Percentiles rank a stretch among this genome's conserved stretches.
phyloP scores from a whole-genome alignment of 2,113 vertebrate genomes.

The Oreocharis arfaki region DNA sequence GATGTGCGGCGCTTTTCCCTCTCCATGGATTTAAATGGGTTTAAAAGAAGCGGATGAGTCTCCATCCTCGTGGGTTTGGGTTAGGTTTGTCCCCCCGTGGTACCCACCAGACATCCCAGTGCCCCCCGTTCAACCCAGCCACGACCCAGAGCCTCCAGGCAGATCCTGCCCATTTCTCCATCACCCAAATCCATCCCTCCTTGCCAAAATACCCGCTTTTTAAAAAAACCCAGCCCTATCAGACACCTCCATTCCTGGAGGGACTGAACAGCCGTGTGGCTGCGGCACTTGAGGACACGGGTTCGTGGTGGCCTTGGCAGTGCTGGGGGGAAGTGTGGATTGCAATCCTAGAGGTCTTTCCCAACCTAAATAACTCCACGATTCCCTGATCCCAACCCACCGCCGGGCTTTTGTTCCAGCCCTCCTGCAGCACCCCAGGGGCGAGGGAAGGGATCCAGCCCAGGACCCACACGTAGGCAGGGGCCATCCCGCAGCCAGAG shows the following conservation, averaged over 20 bases:
- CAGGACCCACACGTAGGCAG: background rate
- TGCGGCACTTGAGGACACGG: background rate
- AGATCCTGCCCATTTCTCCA: background rate
- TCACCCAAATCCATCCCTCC: background rate
- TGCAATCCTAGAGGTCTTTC: background rate
- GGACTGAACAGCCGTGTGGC: background rate
- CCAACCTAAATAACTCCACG: background rate
- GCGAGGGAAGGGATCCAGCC: background rate
- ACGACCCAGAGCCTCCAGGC: background rate
- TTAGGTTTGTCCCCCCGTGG: background rate
- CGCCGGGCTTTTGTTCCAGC: background rate
- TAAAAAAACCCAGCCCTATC: background rate
- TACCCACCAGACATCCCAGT: background rate
- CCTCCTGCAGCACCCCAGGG: background rate
- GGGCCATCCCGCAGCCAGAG: background rate
- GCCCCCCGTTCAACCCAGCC: fast-evolving
- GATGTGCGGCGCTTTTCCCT: fast-evolving
- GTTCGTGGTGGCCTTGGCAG: background rate
- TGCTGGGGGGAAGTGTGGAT: background rate
- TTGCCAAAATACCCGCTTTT: fast-evolving
- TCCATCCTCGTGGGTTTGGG: fast-evolving
- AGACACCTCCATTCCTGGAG: background rate
- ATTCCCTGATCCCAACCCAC: background rate
- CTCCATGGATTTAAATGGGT: fast-evolving
- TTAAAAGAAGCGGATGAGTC: background rate